Base-by-base conservation (phyloP, 2,797 vertebrate genomes). In the Thunnus albacares region DNA sequence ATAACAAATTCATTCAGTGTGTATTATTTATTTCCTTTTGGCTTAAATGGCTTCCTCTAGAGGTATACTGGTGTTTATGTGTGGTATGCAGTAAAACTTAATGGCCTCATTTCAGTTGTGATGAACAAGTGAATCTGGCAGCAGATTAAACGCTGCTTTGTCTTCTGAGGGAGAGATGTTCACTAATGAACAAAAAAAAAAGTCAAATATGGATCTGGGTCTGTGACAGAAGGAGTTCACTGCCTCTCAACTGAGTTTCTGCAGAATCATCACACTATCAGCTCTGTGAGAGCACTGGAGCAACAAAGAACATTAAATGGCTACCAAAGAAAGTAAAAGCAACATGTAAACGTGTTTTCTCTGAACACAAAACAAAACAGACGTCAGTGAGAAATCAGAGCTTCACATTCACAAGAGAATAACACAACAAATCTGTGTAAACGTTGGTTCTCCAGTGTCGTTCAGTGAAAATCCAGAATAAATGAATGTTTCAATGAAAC, bases 21-120 rank as follows among this genome's bases (percentile, higher is more conserved):
- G 51, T 41, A 57, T 55, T 24, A 26, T 75, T 79, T 0, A 45
- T 76, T 82, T 81, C 1, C 33, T 74, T 86, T 87, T 82, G 71
- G 52, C 77, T 72, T 88, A 22, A 90, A 88, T 89, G 83, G 84
- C 87, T 91, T 90, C 85, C 64, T 68, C 30, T 53, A 75, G 87
- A 93, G 91, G 87, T 92, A 90, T 85, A 84, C 68, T 85, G 73
- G 84, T 84, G 87, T 88, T 82, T 52, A 52, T 77, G 64, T 67
- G 57, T 75, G 26, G 80, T 80, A 60, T 64, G 41, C 45, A 87
- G 75, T 38, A 57, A 75, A 83, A 84, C 43, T 22, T 70, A 55
- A 84, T 63, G 49, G 61, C 59, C 80, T 84, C 33, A 49, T 86
- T 87, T 86, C 5, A 87, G 24, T 58, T 63, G 18, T 67, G 53